phyloP scores from a whole-genome alignment of 2,113 vertebrate genomes.

The Saguinus midas region DNA sequence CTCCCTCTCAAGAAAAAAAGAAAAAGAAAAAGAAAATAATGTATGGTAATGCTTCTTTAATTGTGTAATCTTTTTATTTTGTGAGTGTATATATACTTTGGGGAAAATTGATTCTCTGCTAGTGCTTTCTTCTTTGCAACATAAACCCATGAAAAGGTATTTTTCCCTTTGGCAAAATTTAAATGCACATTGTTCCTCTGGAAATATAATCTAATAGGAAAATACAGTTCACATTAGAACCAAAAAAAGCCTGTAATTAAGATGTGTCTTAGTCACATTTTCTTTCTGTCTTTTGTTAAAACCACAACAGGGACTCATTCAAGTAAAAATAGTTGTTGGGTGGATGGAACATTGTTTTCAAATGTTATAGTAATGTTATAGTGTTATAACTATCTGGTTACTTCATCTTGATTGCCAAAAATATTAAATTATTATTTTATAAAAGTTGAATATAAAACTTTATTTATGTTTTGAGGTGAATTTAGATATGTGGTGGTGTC shows the following conservation, averaged over 20 bases:
- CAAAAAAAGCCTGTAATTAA: slow-evolving; percentile 74
- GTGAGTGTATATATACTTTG: background rate
- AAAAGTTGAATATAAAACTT: background rate
- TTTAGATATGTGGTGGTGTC: background rate
- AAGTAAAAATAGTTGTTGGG: slow-evolving; percentile 61
- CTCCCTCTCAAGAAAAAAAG: too few relatives aligned
- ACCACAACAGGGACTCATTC: slow-evolving; percentile 66
- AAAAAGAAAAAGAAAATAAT: background rate
- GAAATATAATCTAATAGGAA: slow-evolving; percentile 58
- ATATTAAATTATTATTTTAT: background rate
- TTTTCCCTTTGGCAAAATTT: slow-evolving; percentile 35
- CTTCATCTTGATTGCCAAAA: slow-evolving; percentile 22
- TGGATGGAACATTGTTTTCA: slow-evolving; percentile 20
- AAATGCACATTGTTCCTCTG: slow-evolving; percentile 52
- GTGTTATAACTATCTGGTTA: background rate
- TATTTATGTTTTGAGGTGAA: background rate
- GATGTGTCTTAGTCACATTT: slow-evolving; percentile 56
- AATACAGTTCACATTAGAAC: slow-evolving; percentile 73
- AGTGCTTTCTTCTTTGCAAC: slow-evolving; percentile 25
- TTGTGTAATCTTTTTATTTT: slow-evolving; percentile 22
- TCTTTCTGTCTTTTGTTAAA: slow-evolving; percentile 65
- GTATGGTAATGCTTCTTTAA: background rate
- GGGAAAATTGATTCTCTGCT: slow-evolving; percentile 22
- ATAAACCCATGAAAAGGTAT: slow-evolving; percentile 19
- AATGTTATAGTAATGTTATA: background rate